Evolutionary conservation across 2,797 vertebrate genomes (phyloP), one percentile per base, ranked within the genome.

Genomic region (Halcyon badia): DNA sequence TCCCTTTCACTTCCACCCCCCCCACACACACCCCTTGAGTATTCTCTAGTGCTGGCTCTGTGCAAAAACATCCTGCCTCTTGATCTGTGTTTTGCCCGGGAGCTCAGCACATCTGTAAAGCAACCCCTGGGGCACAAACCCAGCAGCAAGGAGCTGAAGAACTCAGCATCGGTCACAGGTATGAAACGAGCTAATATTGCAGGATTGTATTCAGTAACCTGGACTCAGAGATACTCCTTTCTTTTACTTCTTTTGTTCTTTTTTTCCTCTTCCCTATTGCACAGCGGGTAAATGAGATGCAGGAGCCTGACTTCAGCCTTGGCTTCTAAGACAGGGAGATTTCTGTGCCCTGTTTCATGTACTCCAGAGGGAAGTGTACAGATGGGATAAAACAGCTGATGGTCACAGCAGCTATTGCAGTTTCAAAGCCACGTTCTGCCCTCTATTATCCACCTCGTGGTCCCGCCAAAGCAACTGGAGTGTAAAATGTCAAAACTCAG

Each of bases 21-120:
- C 5, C 24, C 1, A 1, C 5, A 0, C 1, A 2, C 5, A 0
- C 3, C 0, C 51, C 21, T 11, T 31, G 31, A 49, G 5, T 66
- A 33, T 58, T 89, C 41, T 84, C 18, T 46, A 10, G 11, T 17
- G 31, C 48, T 46, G 6, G 35, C 37, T 71, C 70, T 68, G 56
- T 54, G 71, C 68, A 80, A 57, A 87, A 80, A 21, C 10, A 3
- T 44, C n/a, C 56, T 71, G 61, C 68, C 0, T 1, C 22, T 90
- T 39, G 21, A 30, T 82, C 66, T 19, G 33, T 20, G 24, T 51
- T 89, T 83, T 90, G 19, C 56, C 41, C 2, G 24, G 31, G 64
- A 72, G 44, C 70, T 87, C 65, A 51, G 54, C 54, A 14, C 35
- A n/a, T 64, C 56, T 30, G 8, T 65, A 20, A 41, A 86, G 44